Percentiles rank a stretch among this genome's conserved stretches.
Conservation (phyloP, 1,140 invertebrate species). For the Goniozus legneri region DNA sequence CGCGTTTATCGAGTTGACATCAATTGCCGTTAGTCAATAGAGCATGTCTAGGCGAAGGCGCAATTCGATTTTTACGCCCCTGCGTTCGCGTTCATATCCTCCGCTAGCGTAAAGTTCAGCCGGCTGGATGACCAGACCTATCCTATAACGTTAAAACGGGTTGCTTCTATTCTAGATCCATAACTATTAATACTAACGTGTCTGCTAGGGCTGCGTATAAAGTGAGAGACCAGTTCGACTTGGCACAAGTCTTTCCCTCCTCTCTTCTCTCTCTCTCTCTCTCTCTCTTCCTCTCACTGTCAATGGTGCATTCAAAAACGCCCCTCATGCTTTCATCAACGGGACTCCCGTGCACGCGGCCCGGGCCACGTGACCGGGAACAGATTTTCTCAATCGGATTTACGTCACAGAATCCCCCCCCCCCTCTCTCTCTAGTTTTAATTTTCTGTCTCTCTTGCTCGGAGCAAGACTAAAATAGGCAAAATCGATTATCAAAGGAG, state of each 20-base stretch:
- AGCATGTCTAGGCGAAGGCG: too few relatives aligned
- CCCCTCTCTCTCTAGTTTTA: too few relatives aligned
- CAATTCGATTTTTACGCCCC: slow-evolving; percentile 18
- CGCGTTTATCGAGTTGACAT: too few relatives aligned
- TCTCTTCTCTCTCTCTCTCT: slow-evolving; percentile 26
- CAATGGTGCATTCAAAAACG: slow-evolving; percentile 51
- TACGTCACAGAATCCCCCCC: too few relatives aligned
- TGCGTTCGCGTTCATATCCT: slow-evolving; percentile 28
- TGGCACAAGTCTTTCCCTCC: slow-evolving; percentile 37
- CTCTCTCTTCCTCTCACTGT: slow-evolving; percentile 36
- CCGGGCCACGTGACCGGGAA: too few relatives aligned
- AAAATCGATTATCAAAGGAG: too few relatives aligned
- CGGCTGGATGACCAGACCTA: slow-evolving; percentile 16
- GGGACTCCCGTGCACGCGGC: too few relatives aligned
- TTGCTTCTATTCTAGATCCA: slow-evolving; percentile 51
- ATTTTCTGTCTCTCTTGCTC: neutral
- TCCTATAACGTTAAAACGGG: too few relatives aligned
- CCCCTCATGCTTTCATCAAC: slow-evolving; percentile 49
- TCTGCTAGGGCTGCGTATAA: slow-evolving; percentile 29
- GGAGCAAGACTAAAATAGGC: too few relatives aligned
- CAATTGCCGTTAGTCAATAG: too few relatives aligned
- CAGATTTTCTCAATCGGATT: too few relatives aligned
- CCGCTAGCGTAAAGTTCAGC: slow-evolving; percentile 24
- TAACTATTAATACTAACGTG: slow-evolving; percentile 53
- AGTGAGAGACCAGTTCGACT: slow-evolving; percentile 1